Conservation (phyloP, 92 coral and sea anemone species). For the Desmophyllum pertusum region DNA sequence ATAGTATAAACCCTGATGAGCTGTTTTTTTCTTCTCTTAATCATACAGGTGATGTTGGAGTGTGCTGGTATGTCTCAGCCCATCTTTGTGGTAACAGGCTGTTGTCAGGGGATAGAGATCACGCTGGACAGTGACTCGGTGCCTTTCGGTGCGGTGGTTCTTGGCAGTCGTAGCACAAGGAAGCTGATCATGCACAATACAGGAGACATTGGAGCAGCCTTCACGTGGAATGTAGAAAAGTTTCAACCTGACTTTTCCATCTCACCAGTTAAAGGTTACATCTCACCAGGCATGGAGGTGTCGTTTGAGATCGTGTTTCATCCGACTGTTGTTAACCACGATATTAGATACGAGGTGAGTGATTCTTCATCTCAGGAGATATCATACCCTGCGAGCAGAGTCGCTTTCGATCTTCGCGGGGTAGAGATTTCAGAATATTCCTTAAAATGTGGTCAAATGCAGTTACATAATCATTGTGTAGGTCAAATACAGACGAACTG, state of each 20-base stretch:
- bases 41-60: constrained; percentile 89
- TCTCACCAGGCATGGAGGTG: constrained; percentile 96
- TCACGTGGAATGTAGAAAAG: constrained; percentile 89
- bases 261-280: constrained; percentile 87
- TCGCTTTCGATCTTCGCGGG: no score
- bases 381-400: no score
- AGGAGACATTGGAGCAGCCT: constrained; percentile 97
- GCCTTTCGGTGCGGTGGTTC: constrained; percentile 98
- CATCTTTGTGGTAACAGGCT: constrained; percentile 90
- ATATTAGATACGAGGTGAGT: constrained; percentile 89
- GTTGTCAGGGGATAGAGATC: constrained; percentile 94
- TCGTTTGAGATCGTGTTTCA: constrained; percentile 87
- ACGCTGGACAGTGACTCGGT: constrained; percentile 90
- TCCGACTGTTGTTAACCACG: constrained; percentile 88
- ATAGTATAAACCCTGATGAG: no score
- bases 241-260: constrained; percentile 88
- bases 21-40: background rate
- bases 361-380: background rate
- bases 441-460: no score
- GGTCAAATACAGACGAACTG: no score
- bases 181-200: constrained; percentile 94
- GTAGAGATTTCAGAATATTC: no score
- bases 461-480: no score
- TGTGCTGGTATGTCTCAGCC: constrained; percentile 97
- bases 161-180: constrained; percentile 90